Evolutionary conservation across 2,888 invertebrate genomes (phyloP).

Genomic region (Eretmocerus hayati): DNA sequence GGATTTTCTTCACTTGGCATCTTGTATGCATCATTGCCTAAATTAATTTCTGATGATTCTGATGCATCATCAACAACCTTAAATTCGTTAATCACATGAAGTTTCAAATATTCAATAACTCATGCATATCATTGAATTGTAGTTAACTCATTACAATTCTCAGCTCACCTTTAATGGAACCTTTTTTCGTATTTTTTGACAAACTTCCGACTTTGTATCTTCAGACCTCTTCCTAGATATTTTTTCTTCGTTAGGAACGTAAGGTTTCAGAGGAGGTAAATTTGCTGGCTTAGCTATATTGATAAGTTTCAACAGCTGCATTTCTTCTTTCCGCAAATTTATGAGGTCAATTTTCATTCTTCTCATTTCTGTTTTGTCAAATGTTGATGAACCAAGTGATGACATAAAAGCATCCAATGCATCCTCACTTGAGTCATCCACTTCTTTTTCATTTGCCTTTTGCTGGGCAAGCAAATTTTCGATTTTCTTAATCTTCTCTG

Average conservation of each 20-base stretch:
- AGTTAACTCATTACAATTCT: too few species aligned
- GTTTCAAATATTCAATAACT: too few species aligned
- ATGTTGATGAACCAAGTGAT: conserved; percentile 49
- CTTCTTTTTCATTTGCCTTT: conserved; percentile 44
- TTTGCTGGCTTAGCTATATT: conserved; percentile 67
- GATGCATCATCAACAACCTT: too few species aligned
- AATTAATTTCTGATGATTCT: too few species aligned
- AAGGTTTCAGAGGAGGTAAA: conserved; percentile 50
- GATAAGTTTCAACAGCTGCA: conserved; percentile 61
- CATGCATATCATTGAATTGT: too few species aligned
- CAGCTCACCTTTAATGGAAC: too few species aligned
- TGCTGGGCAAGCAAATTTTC: conserved; percentile 50
- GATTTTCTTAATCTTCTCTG: conserved; percentile 53
- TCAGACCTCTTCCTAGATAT: too few species aligned
- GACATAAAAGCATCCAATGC: conserved; percentile 81
- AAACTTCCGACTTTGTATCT: background rate
- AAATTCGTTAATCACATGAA: too few species aligned
- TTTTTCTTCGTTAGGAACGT: conserved; percentile 13
- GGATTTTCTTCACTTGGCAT: too few species aligned
- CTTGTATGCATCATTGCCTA: too few species aligned
- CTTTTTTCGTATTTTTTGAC: too few species aligned
- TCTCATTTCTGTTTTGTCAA: conserved; percentile 54
- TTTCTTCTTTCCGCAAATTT: conserved; percentile 62
- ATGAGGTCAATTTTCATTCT: conserved; percentile 64
- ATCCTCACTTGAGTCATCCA: conserved; percentile 54